phyloP scores from a whole-genome alignment of 2,888 invertebrate genomes.

The Thymelicus sylvestris region DNA sequence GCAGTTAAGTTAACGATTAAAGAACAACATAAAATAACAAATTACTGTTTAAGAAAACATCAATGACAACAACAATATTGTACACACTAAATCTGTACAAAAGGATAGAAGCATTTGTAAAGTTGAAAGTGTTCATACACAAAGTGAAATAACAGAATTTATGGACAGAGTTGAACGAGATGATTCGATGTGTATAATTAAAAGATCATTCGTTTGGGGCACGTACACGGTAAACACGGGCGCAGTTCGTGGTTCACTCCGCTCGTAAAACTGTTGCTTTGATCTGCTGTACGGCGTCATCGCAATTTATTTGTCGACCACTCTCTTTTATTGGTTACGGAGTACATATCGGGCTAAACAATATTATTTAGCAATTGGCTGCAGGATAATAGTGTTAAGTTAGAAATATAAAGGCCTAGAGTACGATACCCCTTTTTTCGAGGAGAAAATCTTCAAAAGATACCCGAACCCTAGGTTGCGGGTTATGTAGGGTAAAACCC shows the following conservation, averaged over 20 bases:
- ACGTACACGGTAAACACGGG: constrained; percentile 47
- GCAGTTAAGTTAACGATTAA: constrained; percentile 2
- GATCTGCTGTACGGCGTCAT: constrained; percentile 50
- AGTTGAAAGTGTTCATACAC: background rate
- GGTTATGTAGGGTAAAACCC: too few relatives aligned
- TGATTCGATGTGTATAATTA: constrained; percentile 39
- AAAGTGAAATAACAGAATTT: constrained; percentile 3
- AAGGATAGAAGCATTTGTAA: background rate
- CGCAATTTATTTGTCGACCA: constrained; percentile 36
- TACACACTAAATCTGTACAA: background rate
- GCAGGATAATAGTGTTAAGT: too few relatives aligned
- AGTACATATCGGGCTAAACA: background rate
- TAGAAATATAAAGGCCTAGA: too few relatives aligned
- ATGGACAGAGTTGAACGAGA: constrained; percentile 3
- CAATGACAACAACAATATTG: background rate
- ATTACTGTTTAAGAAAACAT: background rate
- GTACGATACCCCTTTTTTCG: too few relatives aligned
- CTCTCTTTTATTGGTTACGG: constrained; percentile 14
- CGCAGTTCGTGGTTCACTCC: constrained; percentile 51
- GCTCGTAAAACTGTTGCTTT: constrained; percentile 59
- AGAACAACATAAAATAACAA: background rate
- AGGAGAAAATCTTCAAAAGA: too few relatives aligned
- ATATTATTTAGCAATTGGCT: background rate
- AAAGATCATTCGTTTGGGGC: constrained; percentile 43
- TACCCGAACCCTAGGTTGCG: too few relatives aligned